Base-by-base conservation (phyloP, 2,888 invertebrate species). In the Drosophila helvetica region DNA sequence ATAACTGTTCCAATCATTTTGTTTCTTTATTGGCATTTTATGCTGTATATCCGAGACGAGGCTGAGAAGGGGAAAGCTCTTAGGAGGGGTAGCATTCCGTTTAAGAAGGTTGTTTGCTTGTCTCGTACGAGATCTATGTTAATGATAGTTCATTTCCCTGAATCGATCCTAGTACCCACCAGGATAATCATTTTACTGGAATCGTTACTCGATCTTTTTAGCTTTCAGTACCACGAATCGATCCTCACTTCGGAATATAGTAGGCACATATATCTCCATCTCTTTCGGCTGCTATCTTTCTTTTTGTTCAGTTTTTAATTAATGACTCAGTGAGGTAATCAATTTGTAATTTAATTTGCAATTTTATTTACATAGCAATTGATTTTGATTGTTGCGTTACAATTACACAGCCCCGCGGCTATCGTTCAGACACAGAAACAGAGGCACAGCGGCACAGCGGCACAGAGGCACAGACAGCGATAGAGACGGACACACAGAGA, bases 271-370 rank as follows among this genome's bases (percentile, higher is more conserved):
- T 25, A 30, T 22, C 18, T 15, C 46, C 15, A n/a, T 5, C 55
- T 50, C 56, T 45, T 27, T 57, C 63, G 33, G 25, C 45, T 53
- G 33, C 48, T 48, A 27, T 18, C 17, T 58, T 60, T 69, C 63
- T 62, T 58, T 52, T 67, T 59, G 48, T 67, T 66, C 54, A 74
- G 60, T 79, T 71, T 88, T 84, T 86, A 86, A 89, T 89, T 89
- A 90, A 90, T 89, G 89, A 80, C 84, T 86, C 86, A 84, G 83
- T 85, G 89, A 80, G 83, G 81, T 88, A 89, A 90, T 90, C 90
- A 90, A 89, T 89, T 90, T 90, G 85, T 89, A 88, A 90, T 89
- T 85, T 85, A 88, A 90, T 88, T 90, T 85, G 80, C 85, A 79
- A 82, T 80, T 76, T 87, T 80, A 88, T 90, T 90, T 88, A 86